Percentiles rank a stretch among this genome's conserved stretches.
phyloP scores from a whole-genome alignment of 2,888 invertebrate species.

The Acanthosoma haemorrhoidale region DNA sequence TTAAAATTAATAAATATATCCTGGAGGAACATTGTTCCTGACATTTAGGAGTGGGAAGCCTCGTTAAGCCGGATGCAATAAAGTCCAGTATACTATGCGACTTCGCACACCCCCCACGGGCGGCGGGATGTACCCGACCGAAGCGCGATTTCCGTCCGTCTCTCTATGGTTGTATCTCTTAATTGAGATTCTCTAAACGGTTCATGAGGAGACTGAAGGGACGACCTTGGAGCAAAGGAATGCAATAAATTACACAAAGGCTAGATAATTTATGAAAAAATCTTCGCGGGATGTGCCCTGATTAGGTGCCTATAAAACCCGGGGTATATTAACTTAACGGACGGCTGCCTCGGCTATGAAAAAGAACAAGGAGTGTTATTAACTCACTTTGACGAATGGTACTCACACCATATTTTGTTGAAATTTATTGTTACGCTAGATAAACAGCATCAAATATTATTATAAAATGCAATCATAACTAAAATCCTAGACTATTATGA shows the following conservation, averaged over 20 bases:
- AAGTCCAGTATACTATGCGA: not conserved
- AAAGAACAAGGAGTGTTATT: not conserved
- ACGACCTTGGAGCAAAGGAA: not conserved
- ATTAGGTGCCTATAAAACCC: not conserved
- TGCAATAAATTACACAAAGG: not conserved
- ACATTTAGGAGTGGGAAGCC: not conserved
- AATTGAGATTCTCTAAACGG: not conserved
- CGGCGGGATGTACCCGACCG: not conserved
- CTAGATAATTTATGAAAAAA: not conserved
- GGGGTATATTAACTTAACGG: not conserved
- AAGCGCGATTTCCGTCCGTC: not conserved
- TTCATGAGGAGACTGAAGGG: not conserved
- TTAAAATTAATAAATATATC: conserved; percentile 22
- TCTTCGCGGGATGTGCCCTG: not conserved
- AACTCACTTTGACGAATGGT: not conserved
- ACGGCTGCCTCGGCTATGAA: not conserved
- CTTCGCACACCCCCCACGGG: not conserved
- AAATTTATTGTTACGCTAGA: no score
- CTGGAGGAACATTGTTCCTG: conserved; percentile 3
- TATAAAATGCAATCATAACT: no score
- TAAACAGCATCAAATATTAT: no score
- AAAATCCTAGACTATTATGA: no score
- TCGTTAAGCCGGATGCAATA: conserved; percentile 21
- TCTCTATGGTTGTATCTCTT: not conserved
- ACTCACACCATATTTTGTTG: not conserved